These are phyloP conservation scores for Ophioninae sp. DNA, from an alignment of 2,888 invertebrate genomes.

Conservation along the genomic window DNA sequence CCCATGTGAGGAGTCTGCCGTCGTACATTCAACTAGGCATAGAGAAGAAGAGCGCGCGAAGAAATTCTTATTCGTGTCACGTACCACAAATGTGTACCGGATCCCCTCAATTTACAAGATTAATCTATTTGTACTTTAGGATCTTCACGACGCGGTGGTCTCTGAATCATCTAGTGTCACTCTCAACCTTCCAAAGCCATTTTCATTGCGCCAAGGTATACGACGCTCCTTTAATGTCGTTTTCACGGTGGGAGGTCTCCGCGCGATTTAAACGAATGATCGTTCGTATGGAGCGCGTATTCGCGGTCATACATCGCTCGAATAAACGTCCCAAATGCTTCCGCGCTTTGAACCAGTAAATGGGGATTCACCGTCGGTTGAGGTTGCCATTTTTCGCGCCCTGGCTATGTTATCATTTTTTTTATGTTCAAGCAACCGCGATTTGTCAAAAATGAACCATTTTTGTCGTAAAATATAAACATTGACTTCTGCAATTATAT, in stretches of 20 bases:
- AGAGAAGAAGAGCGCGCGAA: neutral
- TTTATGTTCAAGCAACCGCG: neutral
- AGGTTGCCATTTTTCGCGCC: constrained; percentile 2
- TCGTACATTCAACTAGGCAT: neutral
- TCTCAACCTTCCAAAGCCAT: constrained; percentile 22
- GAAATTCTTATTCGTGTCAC: constrained; percentile 20
- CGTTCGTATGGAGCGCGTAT: constrained; percentile 47
- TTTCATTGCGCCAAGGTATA: constrained; percentile 56
- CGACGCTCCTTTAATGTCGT: constrained; percentile 51
- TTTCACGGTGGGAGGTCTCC: constrained; percentile 62
- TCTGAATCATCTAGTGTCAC: constrained; percentile 45
- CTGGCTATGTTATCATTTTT: neutral
- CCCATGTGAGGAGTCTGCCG: neutral
- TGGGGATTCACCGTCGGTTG: constrained; percentile 1
- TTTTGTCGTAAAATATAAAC: too few relatives aligned
- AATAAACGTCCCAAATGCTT: constrained; percentile 12
- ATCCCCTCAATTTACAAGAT: constrained; percentile 65
- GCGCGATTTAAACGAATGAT: constrained; percentile 62
- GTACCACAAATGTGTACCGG: constrained; percentile 57
- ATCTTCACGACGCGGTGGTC: constrained; percentile 50
- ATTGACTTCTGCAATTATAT: too few relatives aligned
- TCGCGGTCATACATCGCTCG: constrained; percentile 11
- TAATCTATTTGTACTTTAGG: constrained; percentile 59
- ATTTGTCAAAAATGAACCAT: too few relatives aligned
- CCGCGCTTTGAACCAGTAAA: constrained; percentile 12